phyloP scores from a whole-genome alignment of 2,888 invertebrate genomes.

The Linnaemya vulpina region DNA sequence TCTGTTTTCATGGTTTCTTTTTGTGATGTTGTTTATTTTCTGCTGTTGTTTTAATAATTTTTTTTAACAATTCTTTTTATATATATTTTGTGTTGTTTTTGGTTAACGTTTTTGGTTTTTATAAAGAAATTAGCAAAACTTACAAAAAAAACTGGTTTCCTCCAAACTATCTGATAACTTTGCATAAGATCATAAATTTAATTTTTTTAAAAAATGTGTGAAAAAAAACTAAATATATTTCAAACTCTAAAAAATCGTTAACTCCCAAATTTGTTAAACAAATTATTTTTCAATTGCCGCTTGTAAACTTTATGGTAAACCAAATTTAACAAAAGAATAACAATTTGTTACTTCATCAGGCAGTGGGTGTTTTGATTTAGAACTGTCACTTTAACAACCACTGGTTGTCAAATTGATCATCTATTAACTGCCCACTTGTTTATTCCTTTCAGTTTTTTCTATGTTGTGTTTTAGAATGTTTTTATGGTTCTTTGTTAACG shows the following conservation, averaged over 20 bases:
- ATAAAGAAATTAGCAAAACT: constrained; percentile 39
- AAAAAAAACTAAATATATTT: background rate
- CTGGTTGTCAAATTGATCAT: constrained; percentile 11
- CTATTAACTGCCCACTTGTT: constrained; percentile 9
- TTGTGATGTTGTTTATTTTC: constrained; percentile 38
- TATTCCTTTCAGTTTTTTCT: background rate
- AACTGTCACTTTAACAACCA: constrained; percentile 14
- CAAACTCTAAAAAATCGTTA: constrained; percentile 2
- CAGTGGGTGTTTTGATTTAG: constrained; percentile 44
- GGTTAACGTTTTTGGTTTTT: background rate
- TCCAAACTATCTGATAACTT: constrained; percentile 43
- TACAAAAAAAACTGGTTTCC: constrained; percentile 51
- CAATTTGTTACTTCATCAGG: background rate
- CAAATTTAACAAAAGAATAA: background rate
- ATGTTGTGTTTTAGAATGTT: background rate
- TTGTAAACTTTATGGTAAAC: background rate
- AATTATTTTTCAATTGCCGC: background rate
- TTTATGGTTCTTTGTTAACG: background rate
- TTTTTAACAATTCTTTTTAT: constrained; percentile 33
- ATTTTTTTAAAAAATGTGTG: constrained; percentile 10
- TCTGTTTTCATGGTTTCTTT: constrained; percentile 44
- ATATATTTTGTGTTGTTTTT: background rate
- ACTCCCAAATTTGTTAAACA: background rate
- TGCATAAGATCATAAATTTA: constrained; percentile 52
- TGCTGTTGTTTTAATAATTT: background rate